Percentiles rank a stretch among this genome's conserved stretches.
Evolutionary conservation across 2,113 vertebrate species (phyloP).

Genomic region (Acrocephalus kingi): DNA sequence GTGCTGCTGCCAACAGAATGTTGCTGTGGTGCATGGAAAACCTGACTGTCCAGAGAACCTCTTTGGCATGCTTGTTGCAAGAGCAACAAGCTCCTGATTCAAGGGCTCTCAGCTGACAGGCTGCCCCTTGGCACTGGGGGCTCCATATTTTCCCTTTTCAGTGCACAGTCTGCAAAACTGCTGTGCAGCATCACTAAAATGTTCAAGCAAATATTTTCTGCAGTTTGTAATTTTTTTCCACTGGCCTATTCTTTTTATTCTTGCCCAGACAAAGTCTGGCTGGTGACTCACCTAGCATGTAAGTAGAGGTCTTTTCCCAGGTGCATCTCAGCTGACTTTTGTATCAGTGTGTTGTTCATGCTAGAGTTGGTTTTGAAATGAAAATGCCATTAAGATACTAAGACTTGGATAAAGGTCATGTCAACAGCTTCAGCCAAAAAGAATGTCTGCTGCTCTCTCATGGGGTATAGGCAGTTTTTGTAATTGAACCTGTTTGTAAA

Average conservation of each 20-base stretch:
- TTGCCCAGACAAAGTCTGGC: neutral
- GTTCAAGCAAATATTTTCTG: neutral
- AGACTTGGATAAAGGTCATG: neutral
- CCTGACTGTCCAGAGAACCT: neutral
- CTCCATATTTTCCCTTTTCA: neutral
- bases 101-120: neutral
- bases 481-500: neutral
- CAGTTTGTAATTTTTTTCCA: neutral
- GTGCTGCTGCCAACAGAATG: rapidly evolving
- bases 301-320: neutral
- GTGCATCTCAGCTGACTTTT: neutral
- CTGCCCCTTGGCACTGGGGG: neutral
- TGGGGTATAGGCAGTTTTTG: neutral
- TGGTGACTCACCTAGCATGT: neutral
- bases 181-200: neutral
- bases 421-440: neutral
- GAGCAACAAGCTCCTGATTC: neutral
- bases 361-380: neutral
- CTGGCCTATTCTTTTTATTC: neutral
- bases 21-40: neutral
- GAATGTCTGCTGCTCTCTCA: neutral
- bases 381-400: neutral
- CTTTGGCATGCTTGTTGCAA: too few relatives aligned
- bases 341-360: neutral
- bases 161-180: neutral